phyloP scores from a whole-genome alignment of 2,888 invertebrate species.

The Drosophila niveifrons region DNA sequence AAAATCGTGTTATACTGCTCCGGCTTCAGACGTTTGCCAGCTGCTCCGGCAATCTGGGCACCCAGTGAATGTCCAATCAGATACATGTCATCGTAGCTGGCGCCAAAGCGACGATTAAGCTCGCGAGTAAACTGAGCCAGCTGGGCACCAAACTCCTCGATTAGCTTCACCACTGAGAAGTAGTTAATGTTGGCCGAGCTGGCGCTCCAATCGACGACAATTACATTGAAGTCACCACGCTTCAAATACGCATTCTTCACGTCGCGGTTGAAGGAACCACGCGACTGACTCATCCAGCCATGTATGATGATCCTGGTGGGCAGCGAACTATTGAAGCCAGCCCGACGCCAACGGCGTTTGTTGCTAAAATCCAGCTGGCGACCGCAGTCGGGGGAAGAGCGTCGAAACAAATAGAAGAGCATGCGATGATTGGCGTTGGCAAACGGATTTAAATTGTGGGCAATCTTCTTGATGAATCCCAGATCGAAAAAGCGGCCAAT shows the following conservation, averaged over 20 bases:
- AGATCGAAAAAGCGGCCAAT: conserved; percentile 70
- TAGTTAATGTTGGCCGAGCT: conserved; percentile 80
- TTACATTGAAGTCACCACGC: conserved; percentile 76
- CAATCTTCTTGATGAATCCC: conserved; percentile 74
- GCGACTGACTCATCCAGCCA: conserved; percentile 83
- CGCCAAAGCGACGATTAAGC: conserved; percentile 55
- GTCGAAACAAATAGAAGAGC: conserved; percentile 78
- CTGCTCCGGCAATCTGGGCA: conserved; percentile 83
- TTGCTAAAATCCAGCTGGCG: conserved; percentile 64
- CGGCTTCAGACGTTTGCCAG: conserved; percentile 76
- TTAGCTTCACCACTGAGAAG: conserved; percentile 74
- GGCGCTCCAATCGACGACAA: conserved; percentile 83
- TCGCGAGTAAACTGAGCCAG: conserved; percentile 77
- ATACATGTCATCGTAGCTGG: conserved; percentile 72
- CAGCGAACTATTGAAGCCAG: conserved; percentile 75
- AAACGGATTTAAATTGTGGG: conserved; percentile 76
- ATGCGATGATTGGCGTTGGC: conserved; percentile 60
- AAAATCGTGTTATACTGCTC: conserved; percentile 81
- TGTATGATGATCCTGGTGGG: conserved; percentile 82
- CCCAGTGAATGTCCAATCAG: conserved; percentile 85
- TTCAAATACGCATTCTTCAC: conserved; percentile 79
- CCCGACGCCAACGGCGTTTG: conserved; percentile 48
- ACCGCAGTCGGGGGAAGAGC: conserved; percentile 73
- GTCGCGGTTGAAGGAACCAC: conserved; percentile 78
- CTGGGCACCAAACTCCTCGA: conserved; percentile 75